phyloP scores from a whole-genome alignment of 2,888 invertebrate genomes.

The Acleris laterana region DNA sequence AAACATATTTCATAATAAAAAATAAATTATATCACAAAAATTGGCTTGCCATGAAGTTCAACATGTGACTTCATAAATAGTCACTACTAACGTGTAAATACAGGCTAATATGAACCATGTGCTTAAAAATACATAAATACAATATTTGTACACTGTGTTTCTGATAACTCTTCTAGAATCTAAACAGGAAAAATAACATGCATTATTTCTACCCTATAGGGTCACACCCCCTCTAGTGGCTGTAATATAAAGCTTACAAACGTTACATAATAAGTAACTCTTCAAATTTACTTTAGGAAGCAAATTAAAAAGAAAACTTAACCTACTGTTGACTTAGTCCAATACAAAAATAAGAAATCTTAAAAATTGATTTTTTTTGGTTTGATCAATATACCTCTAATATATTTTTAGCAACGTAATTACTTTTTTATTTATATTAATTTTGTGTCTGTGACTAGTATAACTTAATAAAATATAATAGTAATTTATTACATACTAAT shows the following conservation, averaged over 20 bases:
- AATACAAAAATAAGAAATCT: constrained; percentile 31
- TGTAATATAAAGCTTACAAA: constrained; percentile 1
- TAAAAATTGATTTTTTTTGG: constrained; percentile 17
- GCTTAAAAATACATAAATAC: constrained; percentile 36
- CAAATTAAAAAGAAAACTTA: neutral
- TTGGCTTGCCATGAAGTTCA: neutral
- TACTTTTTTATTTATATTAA: constrained; percentile 10
- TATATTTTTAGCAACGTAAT: constrained; percentile 9
- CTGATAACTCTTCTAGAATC: constrained; percentile 16
- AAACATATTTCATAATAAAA: constrained; percentile 4
- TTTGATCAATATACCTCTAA: constrained; percentile 8
- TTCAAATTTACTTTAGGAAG: no score
- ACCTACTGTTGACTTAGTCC: constrained; percentile 6
- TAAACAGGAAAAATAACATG: constrained; percentile 18
- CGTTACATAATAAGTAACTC: neutral
- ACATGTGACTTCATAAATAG: neutral
- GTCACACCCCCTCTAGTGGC: neutral
- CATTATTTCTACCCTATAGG: constrained; percentile 2
- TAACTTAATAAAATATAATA: constrained; percentile 30
- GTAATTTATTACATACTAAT: constrained; percentile 16
- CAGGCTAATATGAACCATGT: constrained; percentile 15
- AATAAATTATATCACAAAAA: constrained; percentile 30
- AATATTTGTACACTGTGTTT: constrained; percentile 38
- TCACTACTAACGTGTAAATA: neutral
- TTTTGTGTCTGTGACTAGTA: constrained; percentile 30